Evolutionary conservation across 2,113 vertebrate genomes (phyloP).

Genomic region (Scomber colias): DNA sequence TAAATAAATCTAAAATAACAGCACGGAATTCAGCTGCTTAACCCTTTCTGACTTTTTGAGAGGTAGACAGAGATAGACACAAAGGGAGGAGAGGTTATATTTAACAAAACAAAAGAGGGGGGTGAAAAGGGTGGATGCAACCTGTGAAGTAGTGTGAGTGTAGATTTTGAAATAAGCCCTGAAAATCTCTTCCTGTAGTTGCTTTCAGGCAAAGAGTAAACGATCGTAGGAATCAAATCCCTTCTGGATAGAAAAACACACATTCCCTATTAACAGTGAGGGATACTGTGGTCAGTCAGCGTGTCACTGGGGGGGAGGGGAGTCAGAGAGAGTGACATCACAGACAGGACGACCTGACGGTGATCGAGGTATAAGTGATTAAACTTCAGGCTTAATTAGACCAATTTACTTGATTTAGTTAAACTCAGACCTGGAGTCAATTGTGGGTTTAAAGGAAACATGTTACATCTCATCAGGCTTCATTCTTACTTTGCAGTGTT

Average conservation of each 20-base stretch:
- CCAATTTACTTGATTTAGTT: no score
- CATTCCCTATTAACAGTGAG: neutral
- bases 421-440: no score
- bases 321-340: neutral
- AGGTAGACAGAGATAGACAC: neutral
- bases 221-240: slow-evolving; percentile 22
- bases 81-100: slow-evolving; percentile 5
- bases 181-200: slow-evolving; percentile 44
- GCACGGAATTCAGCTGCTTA: neutral
- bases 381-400: no score
- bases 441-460: no score
- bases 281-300: slow-evolving; percentile 3
- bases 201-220: slow-evolving; percentile 11
- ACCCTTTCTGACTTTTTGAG: neutral
- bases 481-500: no score
- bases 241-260: slow-evolving; percentile 16
- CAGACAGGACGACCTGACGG: neutral
- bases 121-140: slow-evolving; percentile 16
- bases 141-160: slow-evolving; percentile 5
- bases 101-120: slow-evolving; percentile 8
- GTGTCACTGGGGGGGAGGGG: neutral
- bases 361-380: no score
- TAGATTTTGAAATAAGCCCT: slow-evolving; percentile 9
- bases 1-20: neutral
- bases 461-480: no score